These are phyloP conservation scores for fruit fly (Drosophila melanogaster) DNA, from an alignment of 1,140 invertebrate genomes.

Conservation along the genomic window DNA sequence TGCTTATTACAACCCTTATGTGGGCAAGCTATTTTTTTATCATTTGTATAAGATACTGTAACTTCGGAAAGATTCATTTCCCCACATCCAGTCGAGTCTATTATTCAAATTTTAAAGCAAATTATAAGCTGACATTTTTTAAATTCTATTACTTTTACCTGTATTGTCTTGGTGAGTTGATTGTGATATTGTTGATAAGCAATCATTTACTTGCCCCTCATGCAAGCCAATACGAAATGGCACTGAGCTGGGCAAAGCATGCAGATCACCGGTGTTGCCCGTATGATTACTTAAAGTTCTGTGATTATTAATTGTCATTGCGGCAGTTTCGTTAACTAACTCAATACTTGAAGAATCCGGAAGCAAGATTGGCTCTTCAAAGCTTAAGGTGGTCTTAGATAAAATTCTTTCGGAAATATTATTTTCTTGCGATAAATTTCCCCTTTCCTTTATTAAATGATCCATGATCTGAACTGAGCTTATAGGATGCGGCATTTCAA, in stretches of 20 bases:
- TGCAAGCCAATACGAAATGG: conserved; percentile 13
- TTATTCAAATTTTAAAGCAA: not conserved
- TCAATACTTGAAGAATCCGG: conserved; percentile 11
- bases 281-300: conserved; percentile 6
- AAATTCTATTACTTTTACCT: conserved; percentile 11
- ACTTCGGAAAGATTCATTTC: conserved; percentile 19
- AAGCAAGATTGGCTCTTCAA: conserved; percentile 10
- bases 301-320: conserved; percentile 27
- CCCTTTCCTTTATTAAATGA: conserved; percentile 2
- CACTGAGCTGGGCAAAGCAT: conserved; percentile 15
- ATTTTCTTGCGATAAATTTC: not conserved
- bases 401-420: conserved; percentile 7
- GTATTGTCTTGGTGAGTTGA: conserved; percentile 12
- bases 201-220: conserved; percentile 10
- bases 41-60: conserved; percentile 27
- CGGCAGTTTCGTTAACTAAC: conserved; percentile 8
- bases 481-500: conserved; percentile 12
- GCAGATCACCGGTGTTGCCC: conserved; percentile 19
- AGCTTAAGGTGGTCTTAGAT: conserved; percentile 6
- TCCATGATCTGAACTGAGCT: not conserved
- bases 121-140: not conserved
- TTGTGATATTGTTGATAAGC: conserved; percentile 7
- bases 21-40: conserved; percentile 91
- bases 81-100: conserved; percentile 1
- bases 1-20: conserved; percentile 98